Conservation (phyloP, 2,888 invertebrate genomes). For the Ctena decussata region DNA sequence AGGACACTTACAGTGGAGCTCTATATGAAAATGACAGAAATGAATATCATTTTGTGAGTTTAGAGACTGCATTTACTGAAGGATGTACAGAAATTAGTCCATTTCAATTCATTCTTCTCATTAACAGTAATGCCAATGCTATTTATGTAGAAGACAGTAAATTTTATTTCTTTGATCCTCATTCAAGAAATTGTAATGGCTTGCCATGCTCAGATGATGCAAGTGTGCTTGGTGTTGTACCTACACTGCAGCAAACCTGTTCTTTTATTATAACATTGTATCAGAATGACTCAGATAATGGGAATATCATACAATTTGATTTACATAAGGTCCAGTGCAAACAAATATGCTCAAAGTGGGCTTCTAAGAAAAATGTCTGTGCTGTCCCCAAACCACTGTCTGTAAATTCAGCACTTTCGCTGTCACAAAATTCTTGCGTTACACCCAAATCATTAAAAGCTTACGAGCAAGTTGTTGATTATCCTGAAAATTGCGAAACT, state of each 20-base stretch:
- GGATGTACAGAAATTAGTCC: not conserved
- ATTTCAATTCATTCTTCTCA: not conserved
- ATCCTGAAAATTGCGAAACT: not conserved
- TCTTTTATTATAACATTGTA: not conserved
- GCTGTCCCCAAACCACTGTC: not conserved
- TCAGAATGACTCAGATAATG: not conserved
- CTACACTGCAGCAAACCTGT: not conserved
- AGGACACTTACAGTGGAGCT: not conserved
- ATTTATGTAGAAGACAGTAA: not conserved
- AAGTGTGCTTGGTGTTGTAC: slow-evolving; percentile 1
- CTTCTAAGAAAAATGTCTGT: not conserved
- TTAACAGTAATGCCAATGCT: not conserved
- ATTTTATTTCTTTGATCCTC: slow-evolving; percentile 19
- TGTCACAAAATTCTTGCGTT: no score
- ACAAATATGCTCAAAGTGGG: not conserved
- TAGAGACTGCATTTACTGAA: not conserved
- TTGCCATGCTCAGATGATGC: not conserved
- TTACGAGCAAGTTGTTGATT: not conserved
- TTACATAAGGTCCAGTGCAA: not conserved
- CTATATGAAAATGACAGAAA: not conserved
- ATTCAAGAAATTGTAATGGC: slow-evolving; percentile 17
- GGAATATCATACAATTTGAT: not conserved
- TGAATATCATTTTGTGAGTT: not conserved
- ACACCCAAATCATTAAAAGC: not conserved
- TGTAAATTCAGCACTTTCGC: not conserved